phyloP scores from a whole-genome alignment of 2,888 invertebrate species.

The Xestobium rufovillosum region DNA sequence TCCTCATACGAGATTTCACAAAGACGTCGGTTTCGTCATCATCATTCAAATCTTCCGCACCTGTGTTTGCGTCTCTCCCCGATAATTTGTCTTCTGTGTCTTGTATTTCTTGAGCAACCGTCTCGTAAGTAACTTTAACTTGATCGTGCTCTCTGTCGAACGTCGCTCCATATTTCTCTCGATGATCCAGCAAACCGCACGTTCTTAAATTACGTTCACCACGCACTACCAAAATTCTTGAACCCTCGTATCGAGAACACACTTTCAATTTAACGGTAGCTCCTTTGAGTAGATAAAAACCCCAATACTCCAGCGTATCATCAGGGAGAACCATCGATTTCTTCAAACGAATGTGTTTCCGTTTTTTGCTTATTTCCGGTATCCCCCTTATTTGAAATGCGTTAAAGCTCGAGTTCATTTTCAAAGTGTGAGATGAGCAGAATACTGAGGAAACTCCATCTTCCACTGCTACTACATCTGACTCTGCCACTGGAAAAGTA shows the following conservation, averaged over 20 bases:
- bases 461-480: constrained; percentile 74
- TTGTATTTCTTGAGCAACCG: constrained; percentile 46
- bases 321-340: constrained; percentile 79
- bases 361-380: constrained; percentile 59
- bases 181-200: constrained; percentile 67
- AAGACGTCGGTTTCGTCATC: constrained; percentile 16
- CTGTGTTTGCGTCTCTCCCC: constrained; percentile 22
- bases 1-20: not conserved
- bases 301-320: constrained; percentile 83
- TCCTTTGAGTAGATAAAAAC: constrained; percentile 73
- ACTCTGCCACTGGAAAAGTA: constrained; percentile 70
- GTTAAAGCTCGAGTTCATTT: constrained; percentile 62
- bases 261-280: constrained; percentile 70
- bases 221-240: constrained; percentile 72
- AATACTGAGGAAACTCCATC: constrained; percentile 78
- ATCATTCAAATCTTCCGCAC: constrained; percentile 27
- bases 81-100: constrained; percentile 29
- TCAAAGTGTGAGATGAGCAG: constrained; percentile 69
- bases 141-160: constrained; percentile 49
- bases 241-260: constrained; percentile 72
- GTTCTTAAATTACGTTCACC: constrained; percentile 70
- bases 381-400: constrained; percentile 41
- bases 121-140: constrained; percentile 52
- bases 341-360: constrained; percentile 68
- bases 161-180: constrained; percentile 55